Percentiles rank a stretch among this genome's conserved stretches.
phyloP scores from a whole-genome alignment of 2,888 invertebrate genomes.

The Apoda limacodes region DNA sequence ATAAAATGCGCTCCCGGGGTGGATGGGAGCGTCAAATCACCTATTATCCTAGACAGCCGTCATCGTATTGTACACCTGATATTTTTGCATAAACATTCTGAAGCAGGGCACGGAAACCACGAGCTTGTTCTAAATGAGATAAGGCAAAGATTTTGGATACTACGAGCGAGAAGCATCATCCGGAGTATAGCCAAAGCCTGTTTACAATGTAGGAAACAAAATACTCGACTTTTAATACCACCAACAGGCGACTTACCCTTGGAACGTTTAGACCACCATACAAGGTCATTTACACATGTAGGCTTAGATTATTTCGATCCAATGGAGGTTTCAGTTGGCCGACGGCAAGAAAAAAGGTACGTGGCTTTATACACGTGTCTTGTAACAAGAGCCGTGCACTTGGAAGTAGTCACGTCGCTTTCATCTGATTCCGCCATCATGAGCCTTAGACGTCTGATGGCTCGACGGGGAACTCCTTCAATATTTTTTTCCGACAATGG shows the following conservation, averaged over 20 bases:
- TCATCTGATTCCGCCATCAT: slow-evolving; percentile 7
- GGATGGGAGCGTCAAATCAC: neutral
- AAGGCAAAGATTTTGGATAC: slow-evolving; percentile 7
- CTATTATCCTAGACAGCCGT: neutral
- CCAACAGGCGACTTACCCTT: slow-evolving; percentile 10
- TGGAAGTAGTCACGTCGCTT: slow-evolving; percentile 8
- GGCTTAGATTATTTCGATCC: slow-evolving; percentile 19
- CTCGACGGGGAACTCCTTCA: slow-evolving; percentile 9
- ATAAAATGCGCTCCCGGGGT: neutral
- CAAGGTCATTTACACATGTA: slow-evolving; percentile 11
- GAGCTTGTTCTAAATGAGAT: slow-evolving; percentile 7
- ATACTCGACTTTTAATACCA: slow-evolving; percentile 1
- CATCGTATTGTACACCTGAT: neutral
- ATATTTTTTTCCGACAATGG: slow-evolving; percentile 13
- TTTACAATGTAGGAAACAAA: slow-evolving; percentile 2
- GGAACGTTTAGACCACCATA: slow-evolving; percentile 9
- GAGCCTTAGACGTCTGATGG: slow-evolving; percentile 9
- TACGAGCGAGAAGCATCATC: slow-evolving; percentile 1
- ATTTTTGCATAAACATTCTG: neutral
- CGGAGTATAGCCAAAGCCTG: neutral
- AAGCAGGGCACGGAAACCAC: neutral
- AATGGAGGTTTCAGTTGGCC: slow-evolving; percentile 10
- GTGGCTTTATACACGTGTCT: slow-evolving; percentile 16
- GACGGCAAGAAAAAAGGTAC: slow-evolving; percentile 13
- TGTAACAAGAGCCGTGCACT: slow-evolving; percentile 9